Conservation (phyloP, 2,797 vertebrate species). For the Thripadectes ignobilis region DNA sequence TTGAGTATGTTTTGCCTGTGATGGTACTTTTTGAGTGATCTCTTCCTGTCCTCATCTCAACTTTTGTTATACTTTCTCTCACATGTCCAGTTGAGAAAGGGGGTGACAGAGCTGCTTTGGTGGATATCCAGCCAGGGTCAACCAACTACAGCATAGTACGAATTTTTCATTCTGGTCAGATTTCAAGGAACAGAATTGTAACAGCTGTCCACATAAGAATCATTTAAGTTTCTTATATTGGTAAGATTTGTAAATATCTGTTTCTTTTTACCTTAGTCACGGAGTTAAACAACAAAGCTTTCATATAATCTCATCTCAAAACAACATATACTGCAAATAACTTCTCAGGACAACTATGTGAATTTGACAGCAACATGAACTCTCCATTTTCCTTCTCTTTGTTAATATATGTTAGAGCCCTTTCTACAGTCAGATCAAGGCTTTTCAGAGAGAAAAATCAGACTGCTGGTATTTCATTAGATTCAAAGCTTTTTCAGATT, state of each 20-base stretch:
- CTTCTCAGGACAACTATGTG: background rate
- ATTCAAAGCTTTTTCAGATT: background rate
- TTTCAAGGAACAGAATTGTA: constrained; percentile 18
- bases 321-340: background rate
- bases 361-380: background rate
- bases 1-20: background rate
- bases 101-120: background rate
- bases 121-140: background rate
- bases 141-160: background rate
- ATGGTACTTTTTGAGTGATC: background rate
- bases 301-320: background rate
- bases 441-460: background rate
- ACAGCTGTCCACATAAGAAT: background rate
- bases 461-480: background rate
- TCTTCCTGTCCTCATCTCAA: background rate
- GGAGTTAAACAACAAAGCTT: background rate
- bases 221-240: background rate
- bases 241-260: background rate
- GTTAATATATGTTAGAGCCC: background rate
- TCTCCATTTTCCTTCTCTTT: background rate
- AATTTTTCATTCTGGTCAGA: background rate
- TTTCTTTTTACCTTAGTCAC: background rate
- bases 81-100: background rate
- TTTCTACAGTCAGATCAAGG: background rate
- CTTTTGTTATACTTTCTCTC: background rate